These are phyloP conservation scores for Chionis minor DNA, from an alignment of 2,113 vertebrate genomes.

Conservation along the genomic window DNA sequence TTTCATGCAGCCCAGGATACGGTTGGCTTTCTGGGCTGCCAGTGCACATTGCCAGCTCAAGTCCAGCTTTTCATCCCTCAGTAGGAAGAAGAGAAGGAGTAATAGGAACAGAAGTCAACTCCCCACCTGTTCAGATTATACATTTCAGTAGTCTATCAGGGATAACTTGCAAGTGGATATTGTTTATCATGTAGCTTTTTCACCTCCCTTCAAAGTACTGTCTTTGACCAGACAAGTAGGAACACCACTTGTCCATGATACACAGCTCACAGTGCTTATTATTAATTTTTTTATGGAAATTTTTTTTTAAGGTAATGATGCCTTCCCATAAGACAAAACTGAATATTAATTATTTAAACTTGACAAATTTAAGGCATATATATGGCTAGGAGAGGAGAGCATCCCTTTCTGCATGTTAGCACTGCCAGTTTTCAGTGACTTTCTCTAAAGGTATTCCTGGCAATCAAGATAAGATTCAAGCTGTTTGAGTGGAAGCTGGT, in stretches of 20 bases:
- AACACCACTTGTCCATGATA: neutral
- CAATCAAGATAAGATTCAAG: neutral
- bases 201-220: neutral
- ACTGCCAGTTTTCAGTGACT: neutral
- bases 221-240: neutral
- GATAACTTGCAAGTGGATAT: neutral
- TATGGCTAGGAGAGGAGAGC: neutral
- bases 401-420: neutral
- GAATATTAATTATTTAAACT: neutral
- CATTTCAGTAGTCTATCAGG: neutral
- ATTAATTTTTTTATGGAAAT: neutral
- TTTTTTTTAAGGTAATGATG: neutral
- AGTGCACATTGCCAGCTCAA: fast-evolving
- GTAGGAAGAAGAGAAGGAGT: neutral
- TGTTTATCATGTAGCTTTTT: neutral
- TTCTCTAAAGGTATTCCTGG: neutral
- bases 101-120: neutral
- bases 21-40: fast-evolving
- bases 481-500: neutral
- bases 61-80: neutral
- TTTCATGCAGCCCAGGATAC: neutral
- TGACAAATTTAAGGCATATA: neutral
- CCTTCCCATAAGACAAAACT: neutral
- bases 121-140: neutral
- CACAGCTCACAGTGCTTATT: neutral